A percentile compares a stretch with the other conserved stretches of the same genome.
Evolutionary conservation across 2,113 vertebrate genomes (phyloP).

Genomic region (Lates calcarifer): DNA sequence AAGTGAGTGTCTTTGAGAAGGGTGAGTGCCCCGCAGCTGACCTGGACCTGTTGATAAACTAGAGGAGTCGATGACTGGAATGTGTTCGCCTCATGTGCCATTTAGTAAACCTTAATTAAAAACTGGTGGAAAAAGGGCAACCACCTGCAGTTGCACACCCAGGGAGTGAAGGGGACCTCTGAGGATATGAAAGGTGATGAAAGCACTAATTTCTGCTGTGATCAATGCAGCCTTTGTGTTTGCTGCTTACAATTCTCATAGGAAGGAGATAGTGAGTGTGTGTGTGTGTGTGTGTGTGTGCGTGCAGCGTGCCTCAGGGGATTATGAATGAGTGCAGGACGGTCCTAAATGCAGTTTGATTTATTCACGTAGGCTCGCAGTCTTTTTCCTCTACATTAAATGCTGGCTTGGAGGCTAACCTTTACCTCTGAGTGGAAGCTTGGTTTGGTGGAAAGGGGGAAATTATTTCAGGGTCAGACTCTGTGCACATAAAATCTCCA

Average conservation of each 20-base stretch:
- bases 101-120: constrained; percentile 65
- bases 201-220: constrained; percentile 40
- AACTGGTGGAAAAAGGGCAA: constrained; percentile 26
- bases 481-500: constrained; percentile 58
- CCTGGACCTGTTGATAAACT: constrained; percentile 66
- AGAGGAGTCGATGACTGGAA: constrained; percentile 20
- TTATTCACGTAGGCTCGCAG: constrained; percentile 56
- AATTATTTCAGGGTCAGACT: constrained; percentile 71
- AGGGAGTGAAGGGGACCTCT: constrained; percentile 26
- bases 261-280: constrained; percentile 28
- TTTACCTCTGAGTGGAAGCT: constrained; percentile 60
- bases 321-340: constrained; percentile 49
- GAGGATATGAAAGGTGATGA: constrained; percentile 51
- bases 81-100: constrained; percentile 60
- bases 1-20: constrained; percentile 66
- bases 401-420: constrained; percentile 64
- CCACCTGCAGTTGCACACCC: constrained; percentile 19
- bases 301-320: constrained; percentile 25
- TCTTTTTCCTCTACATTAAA: constrained; percentile 70
- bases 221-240: constrained; percentile 60
- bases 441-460: constrained; percentile 42
- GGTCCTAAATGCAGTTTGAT: constrained; percentile 69
- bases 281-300: constrained; percentile 17
- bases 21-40: constrained; percentile 50
- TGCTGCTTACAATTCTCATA: constrained; percentile 31